Evolutionary conservation across 2,113 vertebrate genomes (phyloP), one percentile per base, ranked within the genome.

Genomic region (Otolemur garnettii): DNA sequence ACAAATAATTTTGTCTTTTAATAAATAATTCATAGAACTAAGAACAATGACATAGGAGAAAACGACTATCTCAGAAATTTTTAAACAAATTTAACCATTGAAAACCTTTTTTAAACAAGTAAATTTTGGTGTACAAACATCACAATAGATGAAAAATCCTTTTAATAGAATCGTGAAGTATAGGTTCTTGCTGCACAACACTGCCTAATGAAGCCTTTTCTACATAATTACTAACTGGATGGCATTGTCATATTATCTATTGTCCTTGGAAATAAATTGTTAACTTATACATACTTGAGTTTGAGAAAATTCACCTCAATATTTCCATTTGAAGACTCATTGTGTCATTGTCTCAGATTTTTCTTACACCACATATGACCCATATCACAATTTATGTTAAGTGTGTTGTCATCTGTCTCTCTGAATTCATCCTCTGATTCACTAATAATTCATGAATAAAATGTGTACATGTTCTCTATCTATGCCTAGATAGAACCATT

Each of bases 1-100:
- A 93, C 82, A 92, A 66, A 82, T 68, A 81, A 75, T 69, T 95
- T 92, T 81, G 7, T 72, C 28, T 74, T 45, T 93, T 90, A 94
- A 68, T 62, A 78, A 90, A 84, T 79, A 79, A 79, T 78, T 89
- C 9, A 66, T 7, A 81, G 60, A 92, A 19, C 11, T 53, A 77
- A 86, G 14, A 72, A 50, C 59, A 96, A 80, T 64, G 19, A 60
- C 21, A 42, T 22, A 53, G 15, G 64, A 1, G 10, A 66, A 92
- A 64, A 85, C 2, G 28, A 35, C 19, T 71, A 72, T 26, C 35
- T 66, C 59, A 38, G 13, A 92, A 60, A 86, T 12, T 78, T 95
- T 95, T 4, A 92, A 85, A 85, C 59, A 50, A 88, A 93, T 77
- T 69, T 75, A 69, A 95, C 8, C 35, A 35, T 78, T 77, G 50